A percentile compares a stretch with the other conserved stretches of the same genome.
phyloP scores from a whole-genome alignment of 2,888 invertebrate genomes.

The Ptilodon capucinus region DNA sequence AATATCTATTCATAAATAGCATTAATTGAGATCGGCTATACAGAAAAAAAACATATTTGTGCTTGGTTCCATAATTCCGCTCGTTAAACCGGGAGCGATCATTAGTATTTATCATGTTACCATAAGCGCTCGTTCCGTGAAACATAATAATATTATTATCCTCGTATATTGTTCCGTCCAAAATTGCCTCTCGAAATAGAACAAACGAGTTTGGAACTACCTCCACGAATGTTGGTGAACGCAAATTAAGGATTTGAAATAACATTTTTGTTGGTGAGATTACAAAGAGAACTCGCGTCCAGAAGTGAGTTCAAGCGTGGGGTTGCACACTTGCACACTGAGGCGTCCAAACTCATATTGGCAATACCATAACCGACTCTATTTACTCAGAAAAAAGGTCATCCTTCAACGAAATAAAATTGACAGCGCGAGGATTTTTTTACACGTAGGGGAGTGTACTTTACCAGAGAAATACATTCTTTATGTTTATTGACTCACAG shows the following conservation, averaged over 20 bases:
- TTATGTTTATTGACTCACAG: too few species aligned
- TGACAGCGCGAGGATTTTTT: too few species aligned
- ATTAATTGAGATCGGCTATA: too few species aligned
- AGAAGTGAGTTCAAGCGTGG: slow-evolving; percentile 44
- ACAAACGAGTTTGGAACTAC: slow-evolving; percentile 41
- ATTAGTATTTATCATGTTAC: slow-evolving; percentile 22
- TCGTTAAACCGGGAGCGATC: slow-evolving; percentile 21
- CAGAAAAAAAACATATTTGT: slow-evolving; percentile 27
- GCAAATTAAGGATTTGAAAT: slow-evolving; percentile 47
- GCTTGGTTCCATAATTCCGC: slow-evolving; percentile 14
- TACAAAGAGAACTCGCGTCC: slow-evolving; percentile 31
- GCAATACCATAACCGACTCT: too few species aligned
- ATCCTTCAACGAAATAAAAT: too few species aligned
- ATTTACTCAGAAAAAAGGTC: too few species aligned
- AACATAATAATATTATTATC: too few species aligned
- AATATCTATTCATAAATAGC: too few species aligned
- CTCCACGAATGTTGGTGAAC: slow-evolving; percentile 30
- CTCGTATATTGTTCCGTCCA: slow-evolving; percentile 17
- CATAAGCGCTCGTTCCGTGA: slow-evolving; percentile 9
- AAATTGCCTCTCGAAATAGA: slow-evolving; percentile 30
- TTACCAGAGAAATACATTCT: too few species aligned
- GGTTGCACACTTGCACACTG: too few species aligned
- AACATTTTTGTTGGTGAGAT: slow-evolving; percentile 45
- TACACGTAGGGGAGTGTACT: too few species aligned
- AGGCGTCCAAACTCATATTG: too few species aligned